A percentile compares a stretch with the other conserved stretches of the same genome.
Evolutionary conservation across 2,888 invertebrate species (phyloP).

Genomic region (Pachycephus smyrnensis): DNA sequence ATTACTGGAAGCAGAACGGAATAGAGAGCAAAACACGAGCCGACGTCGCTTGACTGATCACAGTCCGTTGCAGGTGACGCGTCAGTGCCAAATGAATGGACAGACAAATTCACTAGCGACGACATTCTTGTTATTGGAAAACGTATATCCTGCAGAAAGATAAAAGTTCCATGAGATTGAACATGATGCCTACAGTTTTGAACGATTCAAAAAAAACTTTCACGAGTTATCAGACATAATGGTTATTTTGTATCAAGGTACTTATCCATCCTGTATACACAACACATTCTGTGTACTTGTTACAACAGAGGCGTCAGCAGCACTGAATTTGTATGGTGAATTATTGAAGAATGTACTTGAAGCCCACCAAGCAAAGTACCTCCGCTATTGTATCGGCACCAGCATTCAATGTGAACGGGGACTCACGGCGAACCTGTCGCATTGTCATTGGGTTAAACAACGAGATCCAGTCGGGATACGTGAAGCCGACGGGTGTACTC

Average conservation of each 20-base stretch:
- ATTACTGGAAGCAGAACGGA: conserved; percentile 53
- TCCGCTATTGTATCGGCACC: conserved; percentile 42
- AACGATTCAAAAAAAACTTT: not conserved
- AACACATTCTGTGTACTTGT: not conserved
- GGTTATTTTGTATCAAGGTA: not conserved
- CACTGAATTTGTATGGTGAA: conserved; percentile 49
- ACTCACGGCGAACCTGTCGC: conserved; percentile 46
- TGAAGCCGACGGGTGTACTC: conserved; percentile 20
- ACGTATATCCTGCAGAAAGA: not conserved
- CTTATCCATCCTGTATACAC: not conserved
- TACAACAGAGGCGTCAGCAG: not conserved
- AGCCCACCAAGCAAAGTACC: conserved; percentile 30
- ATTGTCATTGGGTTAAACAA: conserved; percentile 64
- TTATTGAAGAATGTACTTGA: conserved; percentile 55
- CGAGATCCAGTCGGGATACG: conserved; percentile 31
- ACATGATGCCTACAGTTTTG: not conserved
- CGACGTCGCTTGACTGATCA: conserved; percentile 55
- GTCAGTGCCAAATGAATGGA: conserved; percentile 46
- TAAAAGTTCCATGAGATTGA: not conserved
- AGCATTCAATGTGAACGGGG: conserved; percentile 38
- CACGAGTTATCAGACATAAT: not conserved
- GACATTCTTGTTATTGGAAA: not conserved
- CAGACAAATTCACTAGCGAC: not conserved
- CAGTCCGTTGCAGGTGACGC: conserved; percentile 47
- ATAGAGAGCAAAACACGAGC: conserved; percentile 51